These are phyloP conservation scores for Cydia strobilella DNA, from an alignment of 1,140 invertebrate species.

Conservation along the genomic window DNA sequence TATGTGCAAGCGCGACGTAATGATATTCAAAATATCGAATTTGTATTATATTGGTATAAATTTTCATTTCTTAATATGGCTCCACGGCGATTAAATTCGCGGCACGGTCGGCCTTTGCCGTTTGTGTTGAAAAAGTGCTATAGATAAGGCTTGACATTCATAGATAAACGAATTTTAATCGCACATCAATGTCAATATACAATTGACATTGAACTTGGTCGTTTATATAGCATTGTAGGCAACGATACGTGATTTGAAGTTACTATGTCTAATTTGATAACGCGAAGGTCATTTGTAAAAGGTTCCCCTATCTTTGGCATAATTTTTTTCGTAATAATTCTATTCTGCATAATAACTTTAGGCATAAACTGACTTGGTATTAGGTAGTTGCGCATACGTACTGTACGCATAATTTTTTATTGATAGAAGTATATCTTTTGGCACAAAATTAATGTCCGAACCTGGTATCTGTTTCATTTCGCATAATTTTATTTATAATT, in stretches of 20 bases:
- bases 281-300: constrained; percentile 20
- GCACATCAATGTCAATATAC: constrained; percentile 30
- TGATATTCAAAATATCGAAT: background rate
- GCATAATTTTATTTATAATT: too few species aligned
- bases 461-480: too few species aligned
- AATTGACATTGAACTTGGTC: constrained; percentile 29
- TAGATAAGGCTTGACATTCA: constrained; percentile 29
- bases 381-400: too few species aligned
- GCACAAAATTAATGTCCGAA: too few species aligned
- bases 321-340: too few species aligned
- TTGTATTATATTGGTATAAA: background rate
- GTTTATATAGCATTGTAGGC: constrained; percentile 17
- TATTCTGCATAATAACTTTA: too few species aligned
- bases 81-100: background rate
- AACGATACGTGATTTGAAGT: constrained; percentile 25
- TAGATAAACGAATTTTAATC: constrained; percentile 33
- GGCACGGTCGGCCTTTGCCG: constrained; percentile 11
- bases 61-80: background rate
- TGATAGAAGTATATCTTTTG: too few species aligned
- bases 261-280: constrained; percentile 24
- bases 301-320: too few species aligned
- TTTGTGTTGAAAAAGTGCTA: constrained; percentile 21
- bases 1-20: background rate
- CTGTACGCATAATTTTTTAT: too few species aligned
- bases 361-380: too few species aligned